phyloP scores from a whole-genome alignment of 2,797 vertebrate genomes.

The Pelochelys cantorii region DNA sequence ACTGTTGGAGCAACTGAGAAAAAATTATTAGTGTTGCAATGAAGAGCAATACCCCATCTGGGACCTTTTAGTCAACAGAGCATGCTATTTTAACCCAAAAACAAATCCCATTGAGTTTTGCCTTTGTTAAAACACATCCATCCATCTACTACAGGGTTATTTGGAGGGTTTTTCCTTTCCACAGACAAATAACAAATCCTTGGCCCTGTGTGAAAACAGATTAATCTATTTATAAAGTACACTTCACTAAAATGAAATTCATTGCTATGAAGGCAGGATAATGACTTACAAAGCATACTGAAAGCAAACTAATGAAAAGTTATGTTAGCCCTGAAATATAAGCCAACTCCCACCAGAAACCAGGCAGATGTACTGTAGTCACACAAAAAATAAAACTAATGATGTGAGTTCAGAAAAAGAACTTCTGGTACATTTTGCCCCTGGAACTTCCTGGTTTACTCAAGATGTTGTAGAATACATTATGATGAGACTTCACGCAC shows the following conservation, averaged over 20 bases:
- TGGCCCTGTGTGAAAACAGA: neutral
- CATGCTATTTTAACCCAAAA: neutral
- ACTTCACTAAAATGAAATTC: neutral
- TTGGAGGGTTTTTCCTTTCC: neutral
- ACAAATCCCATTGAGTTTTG: neutral
- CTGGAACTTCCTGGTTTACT: neutral
- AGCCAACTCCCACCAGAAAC: conserved; percentile 11
- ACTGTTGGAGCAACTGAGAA: neutral
- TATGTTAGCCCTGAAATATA: conserved; percentile 31
- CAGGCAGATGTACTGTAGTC: neutral
- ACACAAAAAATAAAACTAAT: neutral
- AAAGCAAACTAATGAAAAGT: neutral
- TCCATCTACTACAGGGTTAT: neutral
- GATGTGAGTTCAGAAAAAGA: neutral
- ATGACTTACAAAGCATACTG: neutral
- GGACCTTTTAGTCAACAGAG: neutral
- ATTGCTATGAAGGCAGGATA: neutral
- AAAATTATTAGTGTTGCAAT: neutral
- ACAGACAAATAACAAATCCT: neutral
- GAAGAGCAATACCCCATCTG: neutral
- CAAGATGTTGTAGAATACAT: conserved; percentile 9
- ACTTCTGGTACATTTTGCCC: neutral
- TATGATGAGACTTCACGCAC: neutral
- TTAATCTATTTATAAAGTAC: neutral
- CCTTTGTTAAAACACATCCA: neutral